Conservation (phyloP, 2,888 invertebrate genomes). For the Synanthedon formicaeformis region DNA sequence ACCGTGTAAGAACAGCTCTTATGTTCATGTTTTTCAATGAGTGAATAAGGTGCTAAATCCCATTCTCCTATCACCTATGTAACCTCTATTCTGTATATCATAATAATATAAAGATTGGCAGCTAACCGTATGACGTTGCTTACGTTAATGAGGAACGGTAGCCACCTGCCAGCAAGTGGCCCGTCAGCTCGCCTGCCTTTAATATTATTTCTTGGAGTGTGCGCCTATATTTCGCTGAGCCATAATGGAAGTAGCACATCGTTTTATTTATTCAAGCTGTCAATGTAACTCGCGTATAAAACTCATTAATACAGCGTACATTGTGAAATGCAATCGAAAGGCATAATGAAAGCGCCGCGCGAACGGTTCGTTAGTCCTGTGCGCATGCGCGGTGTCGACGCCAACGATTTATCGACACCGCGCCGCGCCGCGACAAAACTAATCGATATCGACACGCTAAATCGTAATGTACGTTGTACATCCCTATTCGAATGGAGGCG, state of each 20-base stretch:
- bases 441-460: constrained; percentile 48
- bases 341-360: constrained; percentile 37
- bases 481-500: constrained; percentile 17
- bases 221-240: too few relatives aligned
- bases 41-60: too few relatives aligned
- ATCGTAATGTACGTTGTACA: constrained; percentile 23
- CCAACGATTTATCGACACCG: constrained; percentile 40
- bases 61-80: too few relatives aligned
- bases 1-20: too few relatives aligned
- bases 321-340: constrained; percentile 42
- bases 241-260: constrained; percentile 16
- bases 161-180: too few relatives aligned
- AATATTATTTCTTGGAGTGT: too few relatives aligned
- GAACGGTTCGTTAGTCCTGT: constrained; percentile 37
- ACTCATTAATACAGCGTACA: constrained; percentile 43
- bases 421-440: constrained; percentile 27
- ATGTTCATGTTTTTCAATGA: too few relatives aligned
- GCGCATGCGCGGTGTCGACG: constrained; percentile 27
- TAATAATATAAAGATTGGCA: too few relatives aligned
- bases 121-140: too few relatives aligned
- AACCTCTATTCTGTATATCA: too few relatives aligned
- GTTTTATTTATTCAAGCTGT: constrained; percentile 28
- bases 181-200: too few relatives aligned
- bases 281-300: constrained; percentile 37
- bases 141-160: too few relatives aligned